phyloP scores from a whole-genome alignment of 2,888 invertebrate genomes.

The Orgyia antiqua region DNA sequence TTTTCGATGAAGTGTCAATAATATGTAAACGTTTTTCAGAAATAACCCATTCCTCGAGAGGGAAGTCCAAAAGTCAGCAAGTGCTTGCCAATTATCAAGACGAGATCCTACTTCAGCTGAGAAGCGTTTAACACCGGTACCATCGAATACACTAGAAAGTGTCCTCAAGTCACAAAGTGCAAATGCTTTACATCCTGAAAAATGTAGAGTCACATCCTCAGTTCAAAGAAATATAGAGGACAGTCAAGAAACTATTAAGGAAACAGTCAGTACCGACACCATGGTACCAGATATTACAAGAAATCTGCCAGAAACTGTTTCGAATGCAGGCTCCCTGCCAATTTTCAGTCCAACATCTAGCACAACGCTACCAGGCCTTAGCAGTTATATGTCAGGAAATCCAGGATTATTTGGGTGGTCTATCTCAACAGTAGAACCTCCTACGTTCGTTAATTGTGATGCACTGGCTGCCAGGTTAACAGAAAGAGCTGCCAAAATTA shows the following conservation, averaged over 20 bases:
- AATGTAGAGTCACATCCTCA: slow-evolving; percentile 22
- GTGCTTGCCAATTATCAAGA: slow-evolving; percentile 72
- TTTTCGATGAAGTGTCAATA: no score
- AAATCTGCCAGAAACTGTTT: slow-evolving; percentile 31
- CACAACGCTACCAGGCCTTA: slow-evolving; percentile 46
- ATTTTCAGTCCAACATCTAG: slow-evolving; percentile 54
- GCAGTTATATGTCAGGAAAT: slow-evolving; percentile 45
- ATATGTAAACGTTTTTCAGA: no score
- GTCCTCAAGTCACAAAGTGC: slow-evolving; percentile 69
- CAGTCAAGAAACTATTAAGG: slow-evolving; percentile 53
- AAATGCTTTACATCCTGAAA: slow-evolving; percentile 59
- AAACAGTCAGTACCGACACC: slow-evolving; percentile 55
- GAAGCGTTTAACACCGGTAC: slow-evolving; percentile 43
- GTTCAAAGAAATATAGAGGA: slow-evolving; percentile 36
- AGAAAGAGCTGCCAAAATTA: slow-evolving; percentile 78
- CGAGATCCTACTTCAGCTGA: slow-evolving; percentile 52
- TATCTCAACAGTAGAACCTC: slow-evolving; percentile 45
- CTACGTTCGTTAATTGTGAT: slow-evolving; percentile 35
- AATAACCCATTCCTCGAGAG: slow-evolving; percentile 74
- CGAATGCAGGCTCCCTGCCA: slow-evolving; percentile 28
- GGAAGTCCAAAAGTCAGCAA: slow-evolving; percentile 83
- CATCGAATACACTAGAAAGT: slow-evolving; percentile 42
- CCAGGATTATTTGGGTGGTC: slow-evolving; percentile 50
- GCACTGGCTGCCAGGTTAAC: slow-evolving; percentile 51
- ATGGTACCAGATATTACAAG: slow-evolving; percentile 48